A percentile compares a stretch with the other conserved stretches of the same genome.
Evolutionary conservation across 2,797 vertebrate species (phyloP).

Genomic region (Danio kyathit): DNA sequence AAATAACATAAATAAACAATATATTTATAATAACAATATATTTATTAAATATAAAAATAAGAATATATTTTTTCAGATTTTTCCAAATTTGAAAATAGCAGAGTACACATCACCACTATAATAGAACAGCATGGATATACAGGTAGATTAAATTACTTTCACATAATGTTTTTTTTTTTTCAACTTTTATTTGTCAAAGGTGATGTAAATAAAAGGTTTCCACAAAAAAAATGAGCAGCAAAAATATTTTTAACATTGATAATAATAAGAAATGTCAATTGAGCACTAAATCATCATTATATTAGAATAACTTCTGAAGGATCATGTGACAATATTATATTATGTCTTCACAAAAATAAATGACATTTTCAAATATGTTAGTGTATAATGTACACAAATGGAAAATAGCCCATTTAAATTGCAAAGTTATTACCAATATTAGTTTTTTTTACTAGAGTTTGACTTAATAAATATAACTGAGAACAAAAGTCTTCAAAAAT

Average conservation of each 20-base stretch:
- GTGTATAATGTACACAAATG: too few species aligned
- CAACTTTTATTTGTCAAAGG: too few species aligned
- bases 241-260: background rate
- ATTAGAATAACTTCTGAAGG: background rate
- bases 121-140: too few species aligned
- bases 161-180: too few species aligned
- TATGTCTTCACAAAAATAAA: background rate
- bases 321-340: background rate
- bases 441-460: background rate
- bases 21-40: too few species aligned
- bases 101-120: too few species aligned
- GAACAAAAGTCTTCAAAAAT: background rate
- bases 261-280: background rate
- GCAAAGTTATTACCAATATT: background rate
- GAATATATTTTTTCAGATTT: too few species aligned
- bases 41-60: too few species aligned
- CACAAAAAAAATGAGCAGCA: background rate
- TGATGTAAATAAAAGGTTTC: background rate
- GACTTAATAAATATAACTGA: background rate
- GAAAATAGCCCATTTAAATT: background rate
- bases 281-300: background rate
- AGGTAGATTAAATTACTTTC: too few species aligned
- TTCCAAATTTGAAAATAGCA: too few species aligned
- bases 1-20: too few species aligned
- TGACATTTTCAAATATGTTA: too few species aligned